Base-by-base conservation (phyloP, 2,888 invertebrate species). In the Nemoura dubitans region DNA sequence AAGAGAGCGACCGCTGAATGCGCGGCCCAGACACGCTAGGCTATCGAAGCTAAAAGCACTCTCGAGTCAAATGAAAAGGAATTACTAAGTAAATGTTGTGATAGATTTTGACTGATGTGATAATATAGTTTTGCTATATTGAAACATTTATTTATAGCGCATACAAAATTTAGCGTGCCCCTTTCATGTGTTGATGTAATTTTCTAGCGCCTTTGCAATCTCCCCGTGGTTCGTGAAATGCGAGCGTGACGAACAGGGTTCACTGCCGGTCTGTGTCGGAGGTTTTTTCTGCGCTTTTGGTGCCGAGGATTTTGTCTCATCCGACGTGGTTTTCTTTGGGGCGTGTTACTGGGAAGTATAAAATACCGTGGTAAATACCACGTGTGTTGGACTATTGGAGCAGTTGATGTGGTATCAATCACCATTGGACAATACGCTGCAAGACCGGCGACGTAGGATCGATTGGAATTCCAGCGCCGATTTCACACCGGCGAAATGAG, bases 51-150 rank as follows among this genome's bases (percentile, higher is more conserved):
- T 27, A 78, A 78, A 78, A 78, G 78, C 78, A 78, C 78, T 78
- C 78, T 27, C 26, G 28, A 7, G 16, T 2, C 5, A 26, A 78
- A 6, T 26, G 21, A 78, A 78, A 78, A 78, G 78, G 78, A 78
- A 78, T 26, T 26, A 26, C 28, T 78, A 78, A 78, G 78, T 78
- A 78, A 78, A 78, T 78, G 28, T 78, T 78, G n/a, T 78, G 25
- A 78, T 27, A n/a, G 78, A 78, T 78, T 78, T 78, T 78, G 78
- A 78, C 78, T 27, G 78, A 78, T 78, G 78, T 78, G 78, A 26
- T 78, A 59, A 59, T 21, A 59, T 59, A 59, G 59, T 59, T 59
- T 59, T 59, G 14, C 59, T 21, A 59, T 10, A 59, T 10, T 21
- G 59, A 59, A 21, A 21, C 59, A 59, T 59, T 59, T 59, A 59